phyloP scores from a whole-genome alignment of 37 sponge, comb jelly and placozoan genomes.

The Haliclona indistincta region DNA sequence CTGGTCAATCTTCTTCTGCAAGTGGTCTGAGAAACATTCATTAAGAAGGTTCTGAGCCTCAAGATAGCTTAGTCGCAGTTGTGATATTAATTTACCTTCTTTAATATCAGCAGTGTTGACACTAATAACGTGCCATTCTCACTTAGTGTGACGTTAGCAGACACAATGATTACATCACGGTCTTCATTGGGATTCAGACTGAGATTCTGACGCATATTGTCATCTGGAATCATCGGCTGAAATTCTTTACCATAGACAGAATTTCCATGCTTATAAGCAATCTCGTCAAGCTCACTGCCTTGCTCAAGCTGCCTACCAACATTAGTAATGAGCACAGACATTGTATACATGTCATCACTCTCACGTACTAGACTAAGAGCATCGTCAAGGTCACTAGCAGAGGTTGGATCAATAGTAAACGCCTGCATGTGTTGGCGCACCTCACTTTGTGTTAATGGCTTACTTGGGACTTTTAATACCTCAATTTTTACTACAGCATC shows the following conservation, averaged over 20 bases:
- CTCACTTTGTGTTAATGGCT: background rate
- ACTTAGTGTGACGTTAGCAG: constrained; percentile 7
- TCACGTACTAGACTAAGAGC: constrained; percentile 48
- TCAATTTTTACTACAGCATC: background rate
- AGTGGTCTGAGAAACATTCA: too few species aligned
- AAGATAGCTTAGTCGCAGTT: constrained; percentile 39
- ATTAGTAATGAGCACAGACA: constrained; percentile 67
- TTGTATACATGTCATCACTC: constrained; percentile 20
- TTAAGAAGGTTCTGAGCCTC: constrained; percentile 43
- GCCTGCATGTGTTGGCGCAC: constrained; percentile 1
- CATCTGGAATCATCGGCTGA: too few species aligned
- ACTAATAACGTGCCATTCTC: background rate
- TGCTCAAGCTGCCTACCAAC: constrained; percentile 28
- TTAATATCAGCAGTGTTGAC: background rate
- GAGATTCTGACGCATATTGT: too few species aligned
- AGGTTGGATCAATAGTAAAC: constrained; percentile 77
- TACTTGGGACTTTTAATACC: background rate
- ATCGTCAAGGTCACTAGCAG: constrained; percentile 65
- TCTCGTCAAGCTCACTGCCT: background rate
- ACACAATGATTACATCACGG: constrained; percentile 27
- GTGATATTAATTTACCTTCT: constrained; percentile 33
- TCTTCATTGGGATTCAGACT: constrained; percentile 22
- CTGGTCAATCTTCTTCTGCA: too few species aligned
- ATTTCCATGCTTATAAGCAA: constrained; percentile 7
- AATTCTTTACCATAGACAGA: constrained; percentile 58